Percentiles rank a stretch among this genome's conserved stretches.
Conservation (phyloP, 2,113 vertebrate genomes). For the Rhodinocichla rosea region DNA sequence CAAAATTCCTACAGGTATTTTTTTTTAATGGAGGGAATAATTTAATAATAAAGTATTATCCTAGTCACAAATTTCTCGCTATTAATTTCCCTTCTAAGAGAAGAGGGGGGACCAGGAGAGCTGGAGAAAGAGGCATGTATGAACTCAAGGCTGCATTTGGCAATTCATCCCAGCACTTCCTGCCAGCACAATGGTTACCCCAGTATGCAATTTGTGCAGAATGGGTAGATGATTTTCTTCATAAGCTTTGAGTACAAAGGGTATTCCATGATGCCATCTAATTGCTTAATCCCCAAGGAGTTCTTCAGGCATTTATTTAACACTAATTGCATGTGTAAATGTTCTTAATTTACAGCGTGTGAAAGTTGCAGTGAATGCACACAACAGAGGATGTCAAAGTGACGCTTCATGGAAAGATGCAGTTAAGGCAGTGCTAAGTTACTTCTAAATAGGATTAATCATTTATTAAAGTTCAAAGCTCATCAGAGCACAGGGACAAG, state of each 20-base stretch:
- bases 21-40: neutral
- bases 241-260: constrained; percentile 42
- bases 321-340: constrained; percentile 60
- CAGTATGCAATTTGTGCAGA: constrained; percentile 13
- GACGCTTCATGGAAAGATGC: constrained; percentile 1
- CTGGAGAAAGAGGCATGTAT: accelerated
- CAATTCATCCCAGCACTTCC: neutral
- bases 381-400: constrained; percentile 44
- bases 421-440: constrained; percentile 23
- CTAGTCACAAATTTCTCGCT: neutral
- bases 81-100: neutral
- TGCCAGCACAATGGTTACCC: neutral
- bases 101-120: neutral
- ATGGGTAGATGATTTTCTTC: constrained; percentile 15
- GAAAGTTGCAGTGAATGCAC: constrained; percentile 49
- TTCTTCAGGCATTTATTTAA: constrained; percentile 57
- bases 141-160: neutral
- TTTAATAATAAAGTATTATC: neutral
- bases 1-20: neutral
- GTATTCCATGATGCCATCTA: constrained; percentile 41
- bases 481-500: neutral
- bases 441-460: constrained; percentile 32
- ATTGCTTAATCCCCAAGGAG: constrained; percentile 49
- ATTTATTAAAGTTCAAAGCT: constrained; percentile 46
- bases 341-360: constrained; percentile 55